Percentiles rank a stretch among this genome's conserved stretches.
Evolutionary conservation across 2,888 invertebrate species (phyloP).

Genomic region (Geotrupes spiniger): DNA sequence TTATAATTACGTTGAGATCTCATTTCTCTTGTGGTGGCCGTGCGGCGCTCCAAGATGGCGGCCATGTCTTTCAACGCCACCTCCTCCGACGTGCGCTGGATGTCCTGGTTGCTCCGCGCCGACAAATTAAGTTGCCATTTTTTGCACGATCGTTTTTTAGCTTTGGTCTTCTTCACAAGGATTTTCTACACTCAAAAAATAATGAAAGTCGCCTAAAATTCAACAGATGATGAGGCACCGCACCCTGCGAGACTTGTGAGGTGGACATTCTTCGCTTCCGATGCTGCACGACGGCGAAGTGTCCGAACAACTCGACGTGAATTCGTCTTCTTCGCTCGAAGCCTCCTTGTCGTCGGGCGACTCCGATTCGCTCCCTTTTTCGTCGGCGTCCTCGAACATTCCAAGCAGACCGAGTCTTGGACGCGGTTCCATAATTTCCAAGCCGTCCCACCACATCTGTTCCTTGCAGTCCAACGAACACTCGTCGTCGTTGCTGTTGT

Average conservation of each 20-base stretch:
- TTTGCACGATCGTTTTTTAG: slow-evolving; percentile 51
- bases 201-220: too few relatives aligned
- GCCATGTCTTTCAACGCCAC: slow-evolving; percentile 68
- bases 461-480: slow-evolving; percentile 64
- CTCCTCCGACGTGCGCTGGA: slow-evolving; percentile 82
- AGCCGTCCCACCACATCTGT: slow-evolving; percentile 72
- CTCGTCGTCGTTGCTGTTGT: slow-evolving; percentile 42
- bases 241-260: background rate
- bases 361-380: slow-evolving; percentile 3
- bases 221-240: too few relatives aligned
- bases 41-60: slow-evolving; percentile 56
- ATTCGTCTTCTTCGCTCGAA: slow-evolving; percentile 9
- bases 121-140: slow-evolving; percentile 75
- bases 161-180: slow-evolving; percentile 19
- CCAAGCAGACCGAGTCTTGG: slow-evolving; percentile 63
- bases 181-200: too few relatives aligned
- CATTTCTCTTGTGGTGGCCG: slow-evolving; percentile 9
- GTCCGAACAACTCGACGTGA: slow-evolving; percentile 20
- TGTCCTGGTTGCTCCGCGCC: slow-evolving; percentile 83
- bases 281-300: slow-evolving; percentile 24
- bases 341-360: background rate
- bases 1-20: slow-evolving; percentile 27
- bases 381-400: slow-evolving; percentile 28
- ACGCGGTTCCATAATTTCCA: slow-evolving; percentile 62
- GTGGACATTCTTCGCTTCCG: slow-evolving; percentile 40